Percentiles rank a stretch among this genome's conserved stretches.
phyloP scores from a whole-genome alignment of 2,113 vertebrate species.

The Odocoileus hemionus region DNA sequence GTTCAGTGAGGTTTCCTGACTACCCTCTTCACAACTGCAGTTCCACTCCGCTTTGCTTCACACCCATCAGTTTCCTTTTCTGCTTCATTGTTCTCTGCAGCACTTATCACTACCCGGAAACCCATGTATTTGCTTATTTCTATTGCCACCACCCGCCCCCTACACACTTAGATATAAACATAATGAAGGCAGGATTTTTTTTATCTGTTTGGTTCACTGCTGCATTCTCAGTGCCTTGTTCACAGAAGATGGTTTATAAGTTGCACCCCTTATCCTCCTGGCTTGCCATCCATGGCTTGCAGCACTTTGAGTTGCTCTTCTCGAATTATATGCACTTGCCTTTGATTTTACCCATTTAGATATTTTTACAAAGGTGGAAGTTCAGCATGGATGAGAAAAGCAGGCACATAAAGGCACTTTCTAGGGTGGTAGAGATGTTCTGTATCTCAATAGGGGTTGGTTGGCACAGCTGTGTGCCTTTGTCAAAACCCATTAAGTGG shows the following conservation, averaged over 20 bases:
- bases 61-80: not conserved
- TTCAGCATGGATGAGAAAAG: not conserved
- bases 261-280: not conserved
- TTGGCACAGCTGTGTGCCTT: not conserved
- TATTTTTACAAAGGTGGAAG: not conserved
- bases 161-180: not conserved
- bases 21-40: not conserved
- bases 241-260: not conserved
- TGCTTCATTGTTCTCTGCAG: not conserved
- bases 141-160: not conserved
- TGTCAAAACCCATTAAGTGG: not conserved
- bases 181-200: not conserved
- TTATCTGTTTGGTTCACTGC: not conserved
- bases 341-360: not conserved
- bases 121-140: not conserved
- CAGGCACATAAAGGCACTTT: not conserved
- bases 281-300: not conserved
- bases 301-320: not conserved
- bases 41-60: not conserved
- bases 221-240: not conserved
- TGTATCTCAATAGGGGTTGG: not conserved
- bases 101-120: not conserved
- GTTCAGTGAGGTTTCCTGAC: not conserved
- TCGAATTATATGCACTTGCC: not conserved
- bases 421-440: not conserved